Percentiles rank a stretch among this genome's conserved stretches.
phyloP scores from a whole-genome alignment of 2,797 vertebrate species.

The Pyrocephalus nanus region DNA sequence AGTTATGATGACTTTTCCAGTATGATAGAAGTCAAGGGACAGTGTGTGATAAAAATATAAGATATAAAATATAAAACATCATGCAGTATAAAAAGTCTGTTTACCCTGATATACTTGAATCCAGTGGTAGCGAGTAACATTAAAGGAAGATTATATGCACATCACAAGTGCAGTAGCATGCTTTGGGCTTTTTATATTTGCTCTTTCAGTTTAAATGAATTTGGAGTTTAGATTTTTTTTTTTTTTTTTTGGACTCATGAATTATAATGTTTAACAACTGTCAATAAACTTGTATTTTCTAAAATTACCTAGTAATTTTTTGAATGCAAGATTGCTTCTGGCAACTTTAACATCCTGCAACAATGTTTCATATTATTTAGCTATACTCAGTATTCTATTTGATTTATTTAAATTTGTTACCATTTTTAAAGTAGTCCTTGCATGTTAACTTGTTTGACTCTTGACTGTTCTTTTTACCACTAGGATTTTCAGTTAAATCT shows the following conservation, averaged over 20 bases:
- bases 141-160: neutral
- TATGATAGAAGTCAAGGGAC: neutral
- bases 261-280: neutral
- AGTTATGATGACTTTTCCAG: neutral
- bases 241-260: neutral
- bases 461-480: neutral
- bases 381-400: neutral
- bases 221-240: accelerated
- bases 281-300: neutral
- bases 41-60: neutral
- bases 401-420: neutral
- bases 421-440: neutral
- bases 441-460: neutral
- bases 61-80: neutral
- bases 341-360: neutral
- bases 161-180: neutral
- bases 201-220: neutral
- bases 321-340: neutral
- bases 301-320: neutral
- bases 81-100: neutral
- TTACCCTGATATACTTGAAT: neutral
- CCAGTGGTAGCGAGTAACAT: neutral
- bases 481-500: neutral
- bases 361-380: neutral
- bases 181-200: neutral